Conservation (phyloP, 2,113 vertebrate genomes). For the Bombycilla garrulus region DNA sequence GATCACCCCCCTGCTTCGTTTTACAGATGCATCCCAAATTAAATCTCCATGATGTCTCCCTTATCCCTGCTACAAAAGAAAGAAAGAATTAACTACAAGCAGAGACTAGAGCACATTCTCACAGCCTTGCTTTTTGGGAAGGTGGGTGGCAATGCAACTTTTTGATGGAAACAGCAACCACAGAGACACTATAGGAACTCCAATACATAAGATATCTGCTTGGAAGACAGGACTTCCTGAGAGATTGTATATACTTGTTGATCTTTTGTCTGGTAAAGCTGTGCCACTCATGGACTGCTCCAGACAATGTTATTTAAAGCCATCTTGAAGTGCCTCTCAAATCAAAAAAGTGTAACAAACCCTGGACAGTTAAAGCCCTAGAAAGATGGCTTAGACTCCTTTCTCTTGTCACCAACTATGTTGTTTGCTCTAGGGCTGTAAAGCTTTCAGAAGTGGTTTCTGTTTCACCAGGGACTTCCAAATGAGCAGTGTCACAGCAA, state of each 20-base stretch:
- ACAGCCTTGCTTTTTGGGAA: not conserved
- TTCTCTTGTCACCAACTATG: not conserved
- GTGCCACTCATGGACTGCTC: not conserved
- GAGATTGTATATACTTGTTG: not conserved
- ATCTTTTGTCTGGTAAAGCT: not conserved
- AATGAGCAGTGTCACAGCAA: not conserved
- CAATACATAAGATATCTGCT: not conserved
- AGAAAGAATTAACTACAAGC: not conserved
- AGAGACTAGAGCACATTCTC: not conserved
- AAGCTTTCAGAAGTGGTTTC: not conserved
- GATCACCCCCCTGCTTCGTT: constrained; percentile 1
- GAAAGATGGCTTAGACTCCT: not conserved
- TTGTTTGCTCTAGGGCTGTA: not conserved
- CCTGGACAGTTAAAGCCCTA: not conserved
- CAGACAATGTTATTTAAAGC: not conserved
- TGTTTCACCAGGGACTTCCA: constrained; percentile 3
- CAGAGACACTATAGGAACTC: not conserved
- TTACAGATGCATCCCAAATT: constrained; percentile 28
- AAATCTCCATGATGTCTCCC: constrained; percentile 2
- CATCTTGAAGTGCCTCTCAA: not conserved
- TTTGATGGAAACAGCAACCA: not conserved
- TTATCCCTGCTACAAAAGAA: not conserved
- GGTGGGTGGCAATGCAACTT: not conserved
- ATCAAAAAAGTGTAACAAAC: not conserved
- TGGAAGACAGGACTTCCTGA: not conserved